A percentile compares a stretch with the other conserved stretches of the same genome.
Conservation (phyloP, 2,888 invertebrate species). For the Cerceris ruficornis region DNA sequence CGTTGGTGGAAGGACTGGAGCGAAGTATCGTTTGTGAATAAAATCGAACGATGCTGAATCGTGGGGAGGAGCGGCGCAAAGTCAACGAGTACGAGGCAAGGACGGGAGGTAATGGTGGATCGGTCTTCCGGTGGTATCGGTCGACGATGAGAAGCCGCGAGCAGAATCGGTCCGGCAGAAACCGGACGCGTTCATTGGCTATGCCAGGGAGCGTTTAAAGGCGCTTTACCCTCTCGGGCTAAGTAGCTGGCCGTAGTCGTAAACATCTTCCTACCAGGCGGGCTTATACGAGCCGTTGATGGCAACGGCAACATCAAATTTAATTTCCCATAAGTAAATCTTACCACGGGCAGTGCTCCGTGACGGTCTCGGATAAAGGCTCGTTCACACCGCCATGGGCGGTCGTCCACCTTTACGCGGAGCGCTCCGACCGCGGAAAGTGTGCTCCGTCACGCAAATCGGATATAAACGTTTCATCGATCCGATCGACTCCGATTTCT, state of each 20-base stretch:
- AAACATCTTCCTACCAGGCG: conserved; percentile 75
- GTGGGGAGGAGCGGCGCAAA: neutral
- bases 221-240: conserved; percentile 68
- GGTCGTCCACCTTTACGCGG: conserved; percentile 48
- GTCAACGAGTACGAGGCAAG: neutral
- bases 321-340: conserved; percentile 78
- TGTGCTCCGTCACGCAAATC: conserved; percentile 52
- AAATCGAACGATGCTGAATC: neutral
- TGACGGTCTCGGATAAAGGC: conserved; percentile 65
- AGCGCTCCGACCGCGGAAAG: conserved; percentile 18
- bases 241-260: conserved; percentile 77
- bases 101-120: conserved; percentile 5
- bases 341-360: conserved; percentile 68
- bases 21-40: conserved; percentile 3
- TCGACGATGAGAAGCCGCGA: conserved; percentile 48
- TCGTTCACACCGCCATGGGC: conserved; percentile 67
- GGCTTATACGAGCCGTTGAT: conserved; percentile 78
- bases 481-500: conserved; percentile 45
- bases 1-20: too few species aligned
- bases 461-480: conserved; percentile 38
- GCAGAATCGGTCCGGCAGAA: conserved; percentile 66
- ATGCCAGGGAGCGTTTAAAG: conserved; percentile 66
- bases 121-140: conserved; percentile 34
- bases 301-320: conserved; percentile 77
- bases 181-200: conserved; percentile 73